Percentiles rank a stretch among this genome's conserved stretches.
These are phyloP conservation scores for Theristus sp. DNA, from an alignment of 2,888 invertebrate genomes.

Conservation along the genomic window DNA sequence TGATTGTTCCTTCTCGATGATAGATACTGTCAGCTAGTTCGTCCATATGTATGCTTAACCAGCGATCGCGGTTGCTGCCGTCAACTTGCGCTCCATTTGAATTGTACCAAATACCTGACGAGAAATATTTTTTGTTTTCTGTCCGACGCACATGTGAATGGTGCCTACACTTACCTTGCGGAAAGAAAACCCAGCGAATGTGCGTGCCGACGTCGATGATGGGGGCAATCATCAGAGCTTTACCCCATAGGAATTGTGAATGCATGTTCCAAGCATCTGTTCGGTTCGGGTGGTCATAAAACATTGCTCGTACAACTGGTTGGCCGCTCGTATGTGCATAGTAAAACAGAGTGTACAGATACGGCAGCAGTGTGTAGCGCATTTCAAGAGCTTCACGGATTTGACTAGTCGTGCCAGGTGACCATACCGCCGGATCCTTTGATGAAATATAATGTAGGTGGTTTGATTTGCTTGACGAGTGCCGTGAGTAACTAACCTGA, in stretches of 20 bases:
- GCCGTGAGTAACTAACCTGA: too few relatives aligned
- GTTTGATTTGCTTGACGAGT: too few relatives aligned
- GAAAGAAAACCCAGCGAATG: not conserved
- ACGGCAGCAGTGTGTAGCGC: not conserved
- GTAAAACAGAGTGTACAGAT: not conserved
- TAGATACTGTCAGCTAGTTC: not conserved
- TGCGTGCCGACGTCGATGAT: not conserved
- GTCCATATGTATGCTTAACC: not conserved
- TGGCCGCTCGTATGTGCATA: not conserved
- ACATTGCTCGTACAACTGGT: slow-evolving; percentile 41
- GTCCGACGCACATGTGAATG: not conserved
- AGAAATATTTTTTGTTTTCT: not conserved
- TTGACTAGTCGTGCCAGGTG: not conserved
- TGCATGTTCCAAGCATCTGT: not conserved
- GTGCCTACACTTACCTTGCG: not conserved
- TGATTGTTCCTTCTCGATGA: not conserved
- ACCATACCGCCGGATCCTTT: slow-evolving; percentile 24
- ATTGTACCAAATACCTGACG: not conserved
- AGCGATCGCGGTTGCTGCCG: not conserved
- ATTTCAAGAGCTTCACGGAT: slow-evolving; percentile 5
- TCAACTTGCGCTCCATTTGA: not conserved
- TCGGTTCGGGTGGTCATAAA: slow-evolving; percentile 37
- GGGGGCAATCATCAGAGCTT: slow-evolving; percentile 2
- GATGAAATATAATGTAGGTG: too few relatives aligned
- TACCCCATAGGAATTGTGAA: slow-evolving; percentile 7